Evolutionary conservation across 2,888 invertebrate genomes (phyloP).

Genomic region (Miltochrista miniata): DNA sequence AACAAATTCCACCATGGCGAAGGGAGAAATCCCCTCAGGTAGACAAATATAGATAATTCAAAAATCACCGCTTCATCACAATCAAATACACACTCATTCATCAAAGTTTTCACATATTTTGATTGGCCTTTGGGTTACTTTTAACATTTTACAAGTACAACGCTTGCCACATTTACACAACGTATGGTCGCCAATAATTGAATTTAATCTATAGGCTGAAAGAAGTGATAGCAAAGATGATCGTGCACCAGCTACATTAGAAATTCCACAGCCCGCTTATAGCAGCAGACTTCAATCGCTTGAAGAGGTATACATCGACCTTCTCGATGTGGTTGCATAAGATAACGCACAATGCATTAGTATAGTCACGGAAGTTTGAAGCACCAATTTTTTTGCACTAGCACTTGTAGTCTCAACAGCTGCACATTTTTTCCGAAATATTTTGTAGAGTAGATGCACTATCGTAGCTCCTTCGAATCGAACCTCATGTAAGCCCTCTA

Average conservation of each 20-base stretch:
- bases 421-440: constrained; percentile 11
- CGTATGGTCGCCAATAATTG: constrained; percentile 72
- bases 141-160: constrained; percentile 12
- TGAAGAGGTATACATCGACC: constrained; percentile 72
- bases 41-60: constrained; percentile 35
- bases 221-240: constrained; percentile 61
- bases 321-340: constrained; percentile 34
- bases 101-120: constrained; percentile 27
- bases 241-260: constrained; percentile 63
- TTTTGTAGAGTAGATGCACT: constrained; percentile 15
- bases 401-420: constrained; percentile 40
- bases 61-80: constrained; percentile 25
- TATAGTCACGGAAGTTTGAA: constrained; percentile 33
- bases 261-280: constrained; percentile 67
- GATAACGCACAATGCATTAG: constrained; percentile 49
- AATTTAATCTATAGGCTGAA: constrained; percentile 76
- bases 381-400: constrained; percentile 50
- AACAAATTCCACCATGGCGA: constrained; percentile 64
- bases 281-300: constrained; percentile 62
- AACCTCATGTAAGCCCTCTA: constrained; percentile 1
- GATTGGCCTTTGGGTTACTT: constrained; percentile 22
- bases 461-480: constrained; percentile 15
- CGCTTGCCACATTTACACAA: constrained; percentile 37
- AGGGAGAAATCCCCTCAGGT: constrained; percentile 72
- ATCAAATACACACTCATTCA: constrained; percentile 35